These are phyloP conservation scores for Nothobranchius kuhntae DNA, from an alignment of 2,113 vertebrate species.

Conservation along the genomic window DNA sequence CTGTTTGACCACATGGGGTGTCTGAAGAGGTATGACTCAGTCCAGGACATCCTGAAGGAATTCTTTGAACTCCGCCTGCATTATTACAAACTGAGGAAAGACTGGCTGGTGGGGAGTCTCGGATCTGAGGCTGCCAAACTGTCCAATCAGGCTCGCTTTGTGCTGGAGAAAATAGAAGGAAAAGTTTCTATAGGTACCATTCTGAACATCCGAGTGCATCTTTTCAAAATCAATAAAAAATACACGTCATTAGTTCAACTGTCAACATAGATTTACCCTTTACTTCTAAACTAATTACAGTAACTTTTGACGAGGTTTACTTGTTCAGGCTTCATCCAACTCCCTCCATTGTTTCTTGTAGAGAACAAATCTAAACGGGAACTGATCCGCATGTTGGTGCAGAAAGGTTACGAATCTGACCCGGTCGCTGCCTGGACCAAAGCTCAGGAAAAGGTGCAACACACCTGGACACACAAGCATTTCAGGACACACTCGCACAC, in stretches of 20 bases:
- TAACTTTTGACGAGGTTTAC: no score
- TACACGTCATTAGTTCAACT: not conserved
- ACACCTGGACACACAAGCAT: not conserved
- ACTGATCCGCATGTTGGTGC: constrained; percentile 93
- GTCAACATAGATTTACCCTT: no score
- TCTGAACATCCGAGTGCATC: not conserved
- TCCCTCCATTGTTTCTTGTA: constrained; percentile 51
- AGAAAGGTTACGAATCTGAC: constrained; percentile 96
- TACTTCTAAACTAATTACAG: no score
- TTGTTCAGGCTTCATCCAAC: no score
- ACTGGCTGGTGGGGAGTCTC: constrained; percentile 93
- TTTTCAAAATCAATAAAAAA: not conserved
- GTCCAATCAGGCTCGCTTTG: constrained; percentile 96
- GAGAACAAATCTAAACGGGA: constrained; percentile 97
- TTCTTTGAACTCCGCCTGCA: constrained; percentile 96
- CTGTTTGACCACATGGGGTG: constrained; percentile 99
- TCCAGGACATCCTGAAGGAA: constrained; percentile 95
- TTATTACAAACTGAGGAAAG: constrained; percentile 94
- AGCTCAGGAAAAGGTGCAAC: constrained; percentile 93
- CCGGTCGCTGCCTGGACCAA: constrained; percentile 94
- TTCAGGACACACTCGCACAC: no score
- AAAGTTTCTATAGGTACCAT: constrained; percentile 90
- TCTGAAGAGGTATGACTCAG: constrained; percentile 96
- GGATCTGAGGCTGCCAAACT: constrained; percentile 93
- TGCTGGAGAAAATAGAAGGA: constrained; percentile 98